A percentile compares a stretch with the other conserved stretches of the same genome.
Evolutionary conservation across 2,113 vertebrate genomes (phyloP).

Genomic region (Stegastes partitus): DNA sequence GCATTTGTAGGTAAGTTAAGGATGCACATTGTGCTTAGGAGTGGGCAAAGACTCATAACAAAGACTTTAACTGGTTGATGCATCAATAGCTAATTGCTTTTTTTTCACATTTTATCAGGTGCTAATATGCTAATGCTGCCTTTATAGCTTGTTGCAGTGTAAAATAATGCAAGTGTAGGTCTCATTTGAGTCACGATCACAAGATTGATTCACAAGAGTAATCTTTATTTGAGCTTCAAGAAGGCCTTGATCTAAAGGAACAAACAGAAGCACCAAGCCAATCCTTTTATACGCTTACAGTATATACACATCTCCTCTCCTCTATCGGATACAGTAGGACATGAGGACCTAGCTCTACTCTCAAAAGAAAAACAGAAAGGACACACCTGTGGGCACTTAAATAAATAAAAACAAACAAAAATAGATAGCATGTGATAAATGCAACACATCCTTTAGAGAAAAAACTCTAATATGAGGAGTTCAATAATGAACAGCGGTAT

Average conservation of each 20-base stretch:
- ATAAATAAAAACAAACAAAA: constrained; percentile 70
- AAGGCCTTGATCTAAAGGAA: constrained; percentile 32
- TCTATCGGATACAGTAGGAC: constrained; percentile 21
- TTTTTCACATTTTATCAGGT: too few relatives aligned
- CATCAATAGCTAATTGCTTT: too few relatives aligned
- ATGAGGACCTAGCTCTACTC: constrained; percentile 8
- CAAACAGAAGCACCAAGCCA: constrained; percentile 51
- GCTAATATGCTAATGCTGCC: too few relatives aligned
- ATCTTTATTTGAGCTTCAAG: constrained; percentile 75
- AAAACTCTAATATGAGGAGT: neutral
- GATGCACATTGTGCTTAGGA: too few relatives aligned
- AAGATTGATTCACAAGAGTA: constrained; percentile 21
- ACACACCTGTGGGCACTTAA: constrained; percentile 70
- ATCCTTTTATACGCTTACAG: constrained; percentile 38
- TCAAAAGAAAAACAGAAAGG: neutral
- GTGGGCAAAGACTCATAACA: too few relatives aligned
- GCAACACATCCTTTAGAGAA: constrained; percentile 7
- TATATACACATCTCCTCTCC: constrained; percentile 53
- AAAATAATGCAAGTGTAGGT: neutral
- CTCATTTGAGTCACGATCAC: neutral
- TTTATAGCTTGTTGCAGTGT: neutral
- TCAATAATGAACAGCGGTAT: neutral
- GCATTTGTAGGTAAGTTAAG: too few relatives aligned
- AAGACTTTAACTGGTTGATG: too few relatives aligned
- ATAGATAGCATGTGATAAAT: constrained; percentile 24